Percentiles rank a stretch among this genome's conserved stretches.
Evolutionary conservation across 2,888 invertebrate species (phyloP).

Genomic region (Lasioglossum pauxillum): DNA sequence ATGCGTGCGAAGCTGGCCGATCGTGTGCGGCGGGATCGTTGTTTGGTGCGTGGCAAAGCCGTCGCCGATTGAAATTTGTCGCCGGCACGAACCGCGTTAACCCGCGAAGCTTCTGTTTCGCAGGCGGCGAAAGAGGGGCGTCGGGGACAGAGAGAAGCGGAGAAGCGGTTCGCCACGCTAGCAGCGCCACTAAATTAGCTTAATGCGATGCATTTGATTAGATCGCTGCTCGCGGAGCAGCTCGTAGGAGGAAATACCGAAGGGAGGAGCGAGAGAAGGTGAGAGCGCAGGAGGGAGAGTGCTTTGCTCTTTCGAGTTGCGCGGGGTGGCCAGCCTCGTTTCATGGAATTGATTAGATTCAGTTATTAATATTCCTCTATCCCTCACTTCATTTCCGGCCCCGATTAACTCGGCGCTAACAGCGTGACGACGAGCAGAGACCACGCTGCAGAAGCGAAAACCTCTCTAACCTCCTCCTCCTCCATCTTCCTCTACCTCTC

Average conservation of each 20-base stretch:
- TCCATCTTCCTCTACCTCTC: constrained; percentile 41
- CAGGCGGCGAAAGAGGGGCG: constrained; percentile 41
- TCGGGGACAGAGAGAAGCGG: constrained; percentile 33
- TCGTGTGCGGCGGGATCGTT: background rate
- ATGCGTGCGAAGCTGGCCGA: background rate
- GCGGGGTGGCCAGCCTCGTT: constrained; percentile 78
- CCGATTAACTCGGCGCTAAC: constrained; percentile 82
- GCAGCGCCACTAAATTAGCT: constrained; percentile 80
- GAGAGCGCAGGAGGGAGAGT: constrained; percentile 47
- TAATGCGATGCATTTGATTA: constrained; percentile 82
- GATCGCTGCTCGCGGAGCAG: constrained; percentile 72
- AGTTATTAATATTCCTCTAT: constrained; percentile 84
- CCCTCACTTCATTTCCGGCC: constrained; percentile 83
- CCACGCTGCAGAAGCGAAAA: constrained; percentile 65
- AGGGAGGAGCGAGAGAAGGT: constrained; percentile 42
- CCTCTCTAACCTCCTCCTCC: constrained; percentile 54
- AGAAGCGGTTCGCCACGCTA: constrained; percentile 73
- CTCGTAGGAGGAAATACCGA: constrained; percentile 58
- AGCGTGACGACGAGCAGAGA: constrained; percentile 82
- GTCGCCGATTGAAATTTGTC: constrained; percentile 61
- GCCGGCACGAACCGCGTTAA: constrained; percentile 62
- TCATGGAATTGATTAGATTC: constrained; percentile 83
- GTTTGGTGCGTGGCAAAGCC: background rate
- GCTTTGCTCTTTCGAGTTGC: constrained; percentile 70
- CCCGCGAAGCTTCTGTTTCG: constrained; percentile 59